Evolutionary conservation across 1,140 invertebrate genomes (phyloP).

Genomic region (Macrobrachium nipponense): DNA sequence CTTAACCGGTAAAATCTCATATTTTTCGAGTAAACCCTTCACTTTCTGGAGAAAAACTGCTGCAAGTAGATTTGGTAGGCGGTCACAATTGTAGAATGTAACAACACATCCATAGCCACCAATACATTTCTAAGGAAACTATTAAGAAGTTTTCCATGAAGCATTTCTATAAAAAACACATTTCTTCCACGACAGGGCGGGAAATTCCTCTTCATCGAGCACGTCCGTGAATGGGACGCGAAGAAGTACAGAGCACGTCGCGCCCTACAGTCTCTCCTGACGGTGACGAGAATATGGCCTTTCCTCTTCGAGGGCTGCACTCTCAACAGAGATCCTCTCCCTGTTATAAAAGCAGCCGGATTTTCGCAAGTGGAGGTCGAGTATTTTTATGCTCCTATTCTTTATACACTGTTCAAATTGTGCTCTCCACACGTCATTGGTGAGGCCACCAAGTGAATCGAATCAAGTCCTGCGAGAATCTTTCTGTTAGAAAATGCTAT

Average conservation of each 20-base stretch:
- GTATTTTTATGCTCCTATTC: constrained; percentile 9
- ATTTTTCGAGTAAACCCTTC: not conserved
- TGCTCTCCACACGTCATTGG: constrained; percentile 32
- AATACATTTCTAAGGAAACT: no score
- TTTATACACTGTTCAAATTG: not conserved
- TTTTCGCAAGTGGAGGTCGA: constrained; percentile 27
- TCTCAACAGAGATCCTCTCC: constrained; percentile 26
- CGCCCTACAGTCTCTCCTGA: constrained; percentile 3
- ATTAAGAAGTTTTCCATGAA: no score
- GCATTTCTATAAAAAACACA: not conserved
- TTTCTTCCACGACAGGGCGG: constrained; percentile 65
- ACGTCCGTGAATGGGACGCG: constrained; percentile 59
- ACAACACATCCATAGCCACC: no score
- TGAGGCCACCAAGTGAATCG: constrained; percentile 13
- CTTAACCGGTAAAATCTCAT: not conserved
- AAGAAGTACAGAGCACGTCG: constrained; percentile 19
- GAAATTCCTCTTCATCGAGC: constrained; percentile 66
- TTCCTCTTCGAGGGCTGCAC: constrained; percentile 40
- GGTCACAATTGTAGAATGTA: no score
- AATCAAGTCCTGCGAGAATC: no score
- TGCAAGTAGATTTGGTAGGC: no score
- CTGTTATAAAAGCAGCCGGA: constrained; percentile 14
- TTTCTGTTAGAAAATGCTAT: no score
- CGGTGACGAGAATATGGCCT: constrained; percentile 30
- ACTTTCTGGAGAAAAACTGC: no score